Evolutionary conservation across 1,140 invertebrate species (phyloP).

Genomic region (Bombus cullumanus): DNA sequence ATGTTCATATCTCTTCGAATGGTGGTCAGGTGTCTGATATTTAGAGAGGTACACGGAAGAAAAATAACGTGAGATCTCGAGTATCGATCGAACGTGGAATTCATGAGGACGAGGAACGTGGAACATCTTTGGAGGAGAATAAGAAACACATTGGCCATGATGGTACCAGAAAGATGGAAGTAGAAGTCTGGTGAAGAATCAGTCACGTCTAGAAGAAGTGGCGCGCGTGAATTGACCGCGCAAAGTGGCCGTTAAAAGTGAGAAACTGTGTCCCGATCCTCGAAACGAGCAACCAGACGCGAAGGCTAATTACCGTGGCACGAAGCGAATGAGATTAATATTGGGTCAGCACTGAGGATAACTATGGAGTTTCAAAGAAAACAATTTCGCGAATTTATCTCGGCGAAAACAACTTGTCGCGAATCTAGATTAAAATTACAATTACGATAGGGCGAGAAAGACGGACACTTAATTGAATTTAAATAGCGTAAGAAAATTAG

Average conservation of each 20-base stretch:
- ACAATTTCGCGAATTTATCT: background rate
- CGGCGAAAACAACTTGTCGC: background rate
- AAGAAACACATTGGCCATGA: no score
- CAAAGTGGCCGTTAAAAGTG: background rate
- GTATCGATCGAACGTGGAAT: background rate
- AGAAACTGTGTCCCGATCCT: background rate
- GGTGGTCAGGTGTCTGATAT: no score
- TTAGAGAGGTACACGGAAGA: background rate
- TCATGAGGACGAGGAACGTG: no score
- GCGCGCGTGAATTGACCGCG: background rate
- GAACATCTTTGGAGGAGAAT: no score
- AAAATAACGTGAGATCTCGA: background rate
- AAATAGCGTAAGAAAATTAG: background rate
- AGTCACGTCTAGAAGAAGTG: background rate
- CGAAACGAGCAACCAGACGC: background rate
- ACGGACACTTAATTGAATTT: no score
- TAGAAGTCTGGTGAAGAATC: no score
- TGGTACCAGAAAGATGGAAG: background rate
- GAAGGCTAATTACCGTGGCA: conserved; percentile 17
- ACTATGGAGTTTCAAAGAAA: background rate
- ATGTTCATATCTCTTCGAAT: no score
- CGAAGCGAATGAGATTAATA: conserved; percentile 5
- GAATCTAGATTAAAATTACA: background rate
- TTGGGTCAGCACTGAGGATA: background rate
- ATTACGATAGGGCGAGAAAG: no score